Conservation (phyloP, 2,113 vertebrate species). For the Campylomormyrus tamandua region DNA sequence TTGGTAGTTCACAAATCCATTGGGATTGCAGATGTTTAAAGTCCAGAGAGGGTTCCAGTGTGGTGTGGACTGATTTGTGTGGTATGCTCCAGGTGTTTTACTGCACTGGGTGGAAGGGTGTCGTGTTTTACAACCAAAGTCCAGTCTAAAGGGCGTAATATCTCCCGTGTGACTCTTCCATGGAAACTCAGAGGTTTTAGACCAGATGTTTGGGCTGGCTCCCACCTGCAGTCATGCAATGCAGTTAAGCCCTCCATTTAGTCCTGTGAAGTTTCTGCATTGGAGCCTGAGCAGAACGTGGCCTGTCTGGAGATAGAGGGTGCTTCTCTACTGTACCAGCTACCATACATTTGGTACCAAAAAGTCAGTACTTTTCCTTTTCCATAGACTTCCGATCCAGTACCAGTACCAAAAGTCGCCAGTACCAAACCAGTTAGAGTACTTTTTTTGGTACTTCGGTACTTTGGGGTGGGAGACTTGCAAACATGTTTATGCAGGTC, state of each 20-base stretch:
- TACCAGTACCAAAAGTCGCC: background rate
- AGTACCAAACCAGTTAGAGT: background rate
- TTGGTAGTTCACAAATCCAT: background rate
- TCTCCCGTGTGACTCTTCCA: background rate
- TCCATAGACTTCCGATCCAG: background rate
- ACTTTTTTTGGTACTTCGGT: too few relatives aligned
- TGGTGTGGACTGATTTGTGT: background rate
- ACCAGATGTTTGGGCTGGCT: slow-evolving; percentile 17
- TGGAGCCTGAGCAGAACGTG: background rate
- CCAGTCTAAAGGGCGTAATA: background rate
- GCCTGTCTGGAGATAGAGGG: background rate
- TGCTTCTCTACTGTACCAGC: background rate
- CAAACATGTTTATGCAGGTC: too few relatives aligned
- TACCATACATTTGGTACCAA: background rate
- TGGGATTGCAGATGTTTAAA: background rate
- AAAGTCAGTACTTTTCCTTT: background rate
- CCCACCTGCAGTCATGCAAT: background rate
- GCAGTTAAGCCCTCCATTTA: background rate
- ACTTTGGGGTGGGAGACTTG: too few relatives aligned
- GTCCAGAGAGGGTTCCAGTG: background rate
- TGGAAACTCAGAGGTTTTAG: background rate
- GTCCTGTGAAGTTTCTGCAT: background rate
- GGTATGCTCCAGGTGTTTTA: background rate
- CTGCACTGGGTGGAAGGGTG: background rate
- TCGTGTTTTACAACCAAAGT: slow-evolving; percentile 13